Evolutionary conservation across 2,888 invertebrate species (phyloP).

Genomic region (Pedicia rivosa): DNA sequence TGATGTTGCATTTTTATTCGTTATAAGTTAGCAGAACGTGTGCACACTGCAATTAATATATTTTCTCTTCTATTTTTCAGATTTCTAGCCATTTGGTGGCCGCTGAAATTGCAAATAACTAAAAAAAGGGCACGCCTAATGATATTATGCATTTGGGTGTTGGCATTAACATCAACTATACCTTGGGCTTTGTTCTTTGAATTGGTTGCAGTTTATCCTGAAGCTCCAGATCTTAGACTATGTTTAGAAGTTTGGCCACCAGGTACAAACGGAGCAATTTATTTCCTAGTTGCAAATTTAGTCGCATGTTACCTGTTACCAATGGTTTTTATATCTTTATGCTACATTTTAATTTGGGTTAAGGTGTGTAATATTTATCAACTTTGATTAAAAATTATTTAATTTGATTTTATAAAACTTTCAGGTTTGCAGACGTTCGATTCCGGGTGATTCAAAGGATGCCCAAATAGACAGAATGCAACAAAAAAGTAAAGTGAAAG

Average conservation of each 20-base stretch:
- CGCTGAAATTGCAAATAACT: conserved; percentile 78
- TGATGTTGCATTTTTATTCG: too few species aligned
- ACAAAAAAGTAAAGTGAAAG: conserved; percentile 87
- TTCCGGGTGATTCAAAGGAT: conserved; percentile 82
- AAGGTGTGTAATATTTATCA: conserved; percentile 29
- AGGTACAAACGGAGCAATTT: conserved; percentile 61
- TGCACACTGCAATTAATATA: too few species aligned
- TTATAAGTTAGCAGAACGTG: too few species aligned
- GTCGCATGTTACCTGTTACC: conserved; percentile 83
- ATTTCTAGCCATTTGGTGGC: conserved; percentile 93
- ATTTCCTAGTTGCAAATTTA: conserved; percentile 78
- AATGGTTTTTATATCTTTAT: conserved; percentile 77
- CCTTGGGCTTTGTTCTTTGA: conserved; percentile 89
- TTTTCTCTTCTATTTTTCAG: conserved; percentile 41
- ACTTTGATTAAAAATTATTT: background rate
- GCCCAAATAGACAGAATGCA: conserved; percentile 85
- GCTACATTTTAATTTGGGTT: conserved; percentile 84
- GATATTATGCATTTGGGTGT: conserved; percentile 81
- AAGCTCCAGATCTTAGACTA: conserved; percentile 56
- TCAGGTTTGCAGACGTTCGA: conserved; percentile 63
- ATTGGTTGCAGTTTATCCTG: conserved; percentile 53
- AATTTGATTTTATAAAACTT: conserved; percentile 1
- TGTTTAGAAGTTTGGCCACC: conserved; percentile 80
- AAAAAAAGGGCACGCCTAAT: conserved; percentile 73
- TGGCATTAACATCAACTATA: conserved; percentile 67